Evolutionary conservation across 53 echinoderm and acorn worm species (phyloP), one percentile per base, ranked within the genome.

Genomic region (Patiria pectinifera): DNA sequence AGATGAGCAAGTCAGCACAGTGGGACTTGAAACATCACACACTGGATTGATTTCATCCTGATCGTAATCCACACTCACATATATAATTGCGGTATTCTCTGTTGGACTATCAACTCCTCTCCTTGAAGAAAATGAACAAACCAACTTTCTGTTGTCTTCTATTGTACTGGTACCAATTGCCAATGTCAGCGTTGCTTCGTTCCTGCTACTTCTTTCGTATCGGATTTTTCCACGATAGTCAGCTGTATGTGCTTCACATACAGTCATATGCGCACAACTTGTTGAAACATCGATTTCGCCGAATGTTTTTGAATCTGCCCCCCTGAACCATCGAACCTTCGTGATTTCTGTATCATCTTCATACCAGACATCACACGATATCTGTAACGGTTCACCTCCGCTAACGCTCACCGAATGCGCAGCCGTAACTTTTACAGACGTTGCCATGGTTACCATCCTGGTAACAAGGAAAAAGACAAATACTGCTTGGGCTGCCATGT

Each of bases 231-330:
- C 85, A 66, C 70, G 85, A 21, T 46, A 35, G 85, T 85, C 85
- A 10, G 70, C 26, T 1, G 85, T 85, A 11, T 85, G 25, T 69
- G 63, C 85, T 44, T 7, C 69, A 9, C 21, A 69, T 74, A 74
- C 74, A 46, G 22, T 21, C 22, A 24, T 53, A 10, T 13, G 16
- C 0, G 2, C 86, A 76, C 86, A 86, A 0, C 15, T 13, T 11
- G 45, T 79, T 76, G 76, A 45, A 58, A 76, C 13, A 76, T 58
- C 15, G 48, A 86, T 86, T 13, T 48, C 71, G 75, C 86, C 86
- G 23, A 74, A 86, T 19, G 4, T 7, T 53, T 1, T 6, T 53
- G 5, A 8, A 70, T 9, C 21, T 11, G 45, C 1, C 45, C 10
- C 70, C 6, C 71, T 69, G 72, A 45, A 85, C 85, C 85, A 85